Evolutionary conservation across 2,888 invertebrate species (phyloP).

Genomic region (Mythimna albipuncta): DNA sequence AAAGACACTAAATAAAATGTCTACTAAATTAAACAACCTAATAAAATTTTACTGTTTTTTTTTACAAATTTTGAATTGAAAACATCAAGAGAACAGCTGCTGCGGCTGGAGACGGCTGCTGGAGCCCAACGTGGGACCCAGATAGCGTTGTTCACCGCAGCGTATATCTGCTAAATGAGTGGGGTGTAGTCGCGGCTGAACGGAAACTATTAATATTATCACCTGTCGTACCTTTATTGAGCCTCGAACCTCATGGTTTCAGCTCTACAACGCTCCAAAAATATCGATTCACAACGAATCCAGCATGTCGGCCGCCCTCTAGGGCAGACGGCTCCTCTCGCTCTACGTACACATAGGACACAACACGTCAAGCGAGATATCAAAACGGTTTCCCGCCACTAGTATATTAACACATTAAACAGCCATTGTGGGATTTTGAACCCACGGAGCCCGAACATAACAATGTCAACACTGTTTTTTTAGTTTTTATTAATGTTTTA

Average conservation of each 20-base stretch:
- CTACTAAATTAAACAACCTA: not conserved
- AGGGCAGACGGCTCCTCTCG: slow-evolving; percentile 88
- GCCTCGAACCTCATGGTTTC: slow-evolving; percentile 87
- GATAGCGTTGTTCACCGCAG: slow-evolving; percentile 54
- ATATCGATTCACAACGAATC: slow-evolving; percentile 90
- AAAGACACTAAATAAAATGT: not conserved
- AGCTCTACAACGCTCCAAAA: slow-evolving; percentile 88
- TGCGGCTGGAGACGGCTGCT: slow-evolving; percentile 54
- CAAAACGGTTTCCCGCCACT: slow-evolving; percentile 91
- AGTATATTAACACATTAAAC: slow-evolving; percentile 83
- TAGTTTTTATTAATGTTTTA: slow-evolving; percentile 66
- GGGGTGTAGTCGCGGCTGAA: slow-evolving; percentile 63
- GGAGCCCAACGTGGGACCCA: slow-evolving; percentile 77
- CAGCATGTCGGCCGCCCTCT: slow-evolving; percentile 90
- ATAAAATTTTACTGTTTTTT: not conserved
- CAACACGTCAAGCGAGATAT: slow-evolving; percentile 90
- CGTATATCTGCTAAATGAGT: slow-evolving; percentile 41
- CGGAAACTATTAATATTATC: slow-evolving; percentile 75
- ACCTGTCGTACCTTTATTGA: slow-evolving; percentile 88
- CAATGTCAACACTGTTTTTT: slow-evolving; percentile 66
- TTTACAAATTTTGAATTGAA: not conserved
- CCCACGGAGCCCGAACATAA: slow-evolving; percentile 52
- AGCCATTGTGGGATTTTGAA: slow-evolving; percentile 68
- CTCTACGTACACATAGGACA: slow-evolving; percentile 89
- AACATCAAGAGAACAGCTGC: slow-evolving; percentile 43